These are phyloP conservation scores for Caenorhabditis latens DNA, from an alignment of 1,140 invertebrate species.

Conservation along the genomic window DNA sequence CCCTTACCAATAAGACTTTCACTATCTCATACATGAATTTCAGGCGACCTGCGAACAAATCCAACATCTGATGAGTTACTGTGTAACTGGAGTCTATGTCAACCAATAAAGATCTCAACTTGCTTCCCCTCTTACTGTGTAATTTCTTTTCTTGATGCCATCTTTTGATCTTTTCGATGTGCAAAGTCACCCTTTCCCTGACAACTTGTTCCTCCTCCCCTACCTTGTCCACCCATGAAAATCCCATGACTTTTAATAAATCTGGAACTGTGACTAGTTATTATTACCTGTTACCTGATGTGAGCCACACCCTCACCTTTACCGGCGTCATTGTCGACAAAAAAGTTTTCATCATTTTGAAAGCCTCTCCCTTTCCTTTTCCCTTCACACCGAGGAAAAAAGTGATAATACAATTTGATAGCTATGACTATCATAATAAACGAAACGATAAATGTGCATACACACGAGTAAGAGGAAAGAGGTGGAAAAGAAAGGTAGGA, in stretches of 20 bases:
- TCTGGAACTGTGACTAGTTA: slow-evolving; percentile 47
- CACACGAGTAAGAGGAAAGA: neutral
- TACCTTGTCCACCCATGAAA: slow-evolving; percentile 2
- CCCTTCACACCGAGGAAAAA: slow-evolving; percentile 32
- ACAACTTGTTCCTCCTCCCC: slow-evolving; percentile 15
- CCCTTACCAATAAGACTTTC: no score
- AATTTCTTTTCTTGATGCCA: slow-evolving; percentile 25
- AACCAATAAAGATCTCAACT: slow-evolving; percentile 3
- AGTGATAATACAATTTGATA: slow-evolving; percentile 48
- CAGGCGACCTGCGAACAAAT: slow-evolving; percentile 34
- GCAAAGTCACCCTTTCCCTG: slow-evolving; percentile 1
- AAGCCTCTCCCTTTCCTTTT: slow-evolving; percentile 33
- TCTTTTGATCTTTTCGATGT: slow-evolving; percentile 38
- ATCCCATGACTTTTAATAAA: slow-evolving; percentile 52
- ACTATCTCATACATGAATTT: neutral
- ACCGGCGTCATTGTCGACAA: slow-evolving; percentile 11
- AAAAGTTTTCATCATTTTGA: slow-evolving; percentile 35
- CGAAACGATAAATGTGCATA: slow-evolving; percentile 43
- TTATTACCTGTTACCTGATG: no score
- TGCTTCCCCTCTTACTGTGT: neutral
- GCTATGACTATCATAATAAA: slow-evolving; percentile 53
- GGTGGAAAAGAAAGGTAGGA: slow-evolving; percentile 4
- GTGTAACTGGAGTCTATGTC: slow-evolving; percentile 16
- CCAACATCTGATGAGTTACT: slow-evolving; percentile 45
- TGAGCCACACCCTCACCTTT: neutral